Evolutionary conservation across 2,888 invertebrate species (phyloP).

Genomic region (Aromia moschata): DNA sequence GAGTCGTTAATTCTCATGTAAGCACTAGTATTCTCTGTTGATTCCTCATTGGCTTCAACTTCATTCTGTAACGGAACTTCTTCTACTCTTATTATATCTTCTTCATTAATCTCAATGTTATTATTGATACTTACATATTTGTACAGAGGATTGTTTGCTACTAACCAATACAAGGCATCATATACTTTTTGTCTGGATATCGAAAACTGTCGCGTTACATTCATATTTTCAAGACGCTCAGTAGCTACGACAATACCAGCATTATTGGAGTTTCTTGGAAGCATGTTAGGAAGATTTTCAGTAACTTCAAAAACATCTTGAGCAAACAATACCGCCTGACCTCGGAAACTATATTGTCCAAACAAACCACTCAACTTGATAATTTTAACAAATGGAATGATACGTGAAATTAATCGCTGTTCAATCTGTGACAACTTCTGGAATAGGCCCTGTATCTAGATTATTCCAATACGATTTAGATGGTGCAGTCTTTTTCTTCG

Average conservation of each 20-base stretch:
- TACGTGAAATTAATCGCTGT: background rate
- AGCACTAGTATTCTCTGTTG: background rate
- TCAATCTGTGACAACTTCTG: background rate
- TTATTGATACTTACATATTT: background rate
- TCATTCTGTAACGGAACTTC: background rate
- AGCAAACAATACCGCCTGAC: slow-evolving; percentile 8
- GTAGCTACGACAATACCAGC: background rate
- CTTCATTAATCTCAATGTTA: background rate
- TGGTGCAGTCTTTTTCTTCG: background rate
- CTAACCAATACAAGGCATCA: background rate
- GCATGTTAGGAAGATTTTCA: background rate
- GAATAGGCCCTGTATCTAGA: background rate
- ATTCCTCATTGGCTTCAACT: background rate
- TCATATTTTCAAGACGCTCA: background rate
- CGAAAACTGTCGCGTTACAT: background rate
- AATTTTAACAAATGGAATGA: slow-evolving; percentile 3
- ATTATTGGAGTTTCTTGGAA: background rate
- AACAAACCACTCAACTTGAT: background rate
- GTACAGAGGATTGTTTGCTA: slow-evolving; percentile 1
- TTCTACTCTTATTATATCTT: slow-evolving; percentile 1
- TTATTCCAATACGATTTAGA: slow-evolving; percentile 12
- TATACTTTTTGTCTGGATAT: background rate
- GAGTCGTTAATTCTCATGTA: background rate
- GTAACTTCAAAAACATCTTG: slow-evolving; percentile 15
- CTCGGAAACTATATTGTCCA: slow-evolving; percentile 3